Evolutionary conservation across 2,888 invertebrate genomes (phyloP).

Genomic region (Ophonus ardosiacus): DNA sequence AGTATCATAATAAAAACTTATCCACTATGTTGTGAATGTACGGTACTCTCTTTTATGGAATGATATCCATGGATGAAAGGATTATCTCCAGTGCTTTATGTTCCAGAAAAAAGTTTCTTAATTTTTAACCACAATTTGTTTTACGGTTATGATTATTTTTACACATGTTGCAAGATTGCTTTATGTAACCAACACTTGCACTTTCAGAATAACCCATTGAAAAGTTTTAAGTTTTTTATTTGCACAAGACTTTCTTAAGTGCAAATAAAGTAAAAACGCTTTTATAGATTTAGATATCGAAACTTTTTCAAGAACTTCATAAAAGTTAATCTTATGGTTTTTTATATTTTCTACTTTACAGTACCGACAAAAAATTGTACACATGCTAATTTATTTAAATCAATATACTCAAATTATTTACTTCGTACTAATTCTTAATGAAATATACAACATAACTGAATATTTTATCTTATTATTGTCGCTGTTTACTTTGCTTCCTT

Average conservation of each 20-base stretch:
- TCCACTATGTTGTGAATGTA: conserved; percentile 29
- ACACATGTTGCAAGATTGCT: conserved; percentile 15
- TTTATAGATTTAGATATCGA: not conserved
- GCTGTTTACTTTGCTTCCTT: too few species aligned
- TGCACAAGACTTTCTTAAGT: not conserved
- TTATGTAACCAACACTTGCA: not conserved
- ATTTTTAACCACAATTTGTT: conserved; percentile 16
- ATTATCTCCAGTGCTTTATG: conserved; percentile 8
- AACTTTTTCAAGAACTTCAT: not conserved
- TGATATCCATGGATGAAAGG: conserved; percentile 14
- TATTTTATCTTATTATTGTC: too few species aligned
- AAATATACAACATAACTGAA: too few species aligned
- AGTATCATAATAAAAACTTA: conserved; percentile 51
- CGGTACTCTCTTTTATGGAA: conserved; percentile 32
- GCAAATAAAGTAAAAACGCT: not conserved
- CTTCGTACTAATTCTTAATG: too few species aligned
- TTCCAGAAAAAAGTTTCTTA: conserved; percentile 35
- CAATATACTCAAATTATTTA: too few species aligned
- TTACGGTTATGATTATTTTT: conserved; percentile 40
- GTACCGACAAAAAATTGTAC: too few species aligned
- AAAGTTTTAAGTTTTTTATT: conserved; percentile 2
- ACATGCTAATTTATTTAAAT: too few species aligned
- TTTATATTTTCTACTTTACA: too few species aligned
- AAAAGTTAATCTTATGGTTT: not conserved
- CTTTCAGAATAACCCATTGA: not conserved